These are phyloP conservation scores for Sternarchorhynchus goeldii DNA, from an alignment of 2,797 vertebrate species.

Conservation along the genomic window DNA sequence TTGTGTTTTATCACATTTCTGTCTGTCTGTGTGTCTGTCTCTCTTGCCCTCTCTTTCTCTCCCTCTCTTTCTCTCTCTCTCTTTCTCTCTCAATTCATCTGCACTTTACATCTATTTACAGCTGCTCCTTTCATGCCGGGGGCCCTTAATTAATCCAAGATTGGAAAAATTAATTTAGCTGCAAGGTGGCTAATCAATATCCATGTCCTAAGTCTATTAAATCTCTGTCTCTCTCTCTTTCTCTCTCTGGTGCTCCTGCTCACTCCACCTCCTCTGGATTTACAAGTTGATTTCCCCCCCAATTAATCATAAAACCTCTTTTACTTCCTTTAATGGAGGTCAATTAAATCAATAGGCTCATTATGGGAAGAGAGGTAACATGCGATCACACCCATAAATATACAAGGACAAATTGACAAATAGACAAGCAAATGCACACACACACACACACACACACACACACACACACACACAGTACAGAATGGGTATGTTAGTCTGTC, in stretches of 20 bases:
- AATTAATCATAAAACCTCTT: conserved; percentile 76
- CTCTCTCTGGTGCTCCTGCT: background rate
- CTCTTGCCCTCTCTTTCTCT: background rate
- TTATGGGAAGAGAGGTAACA: conserved; percentile 50
- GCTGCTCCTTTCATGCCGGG: conserved; percentile 52
- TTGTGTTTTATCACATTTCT: conserved; percentile 11
- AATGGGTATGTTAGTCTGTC: background rate
- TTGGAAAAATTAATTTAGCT: conserved; percentile 81
- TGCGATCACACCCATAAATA: conserved; percentile 31
- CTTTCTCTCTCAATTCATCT: background rate
- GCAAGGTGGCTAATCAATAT: conserved; percentile 77
- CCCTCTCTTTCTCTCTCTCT: conserved; percentile 6
- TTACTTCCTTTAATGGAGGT: conserved; percentile 53
- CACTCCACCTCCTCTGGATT: conserved; percentile 35
- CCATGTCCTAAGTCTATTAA: conserved; percentile 78
- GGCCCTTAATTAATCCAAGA: conserved; percentile 81
- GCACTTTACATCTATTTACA: conserved; percentile 42
- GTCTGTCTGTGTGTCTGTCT: conserved; percentile 2
- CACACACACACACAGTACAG: background rate
- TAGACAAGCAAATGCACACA: conserved; percentile 8
- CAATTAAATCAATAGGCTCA: conserved; percentile 56
- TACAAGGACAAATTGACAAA: conserved; percentile 15
- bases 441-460: conserved; percentile 8
- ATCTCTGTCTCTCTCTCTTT: conserved; percentile 48
- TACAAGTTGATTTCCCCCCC: conserved; percentile 70